Conservation (phyloP, 2,797 vertebrate genomes). For the Florisuga fusca region DNA sequence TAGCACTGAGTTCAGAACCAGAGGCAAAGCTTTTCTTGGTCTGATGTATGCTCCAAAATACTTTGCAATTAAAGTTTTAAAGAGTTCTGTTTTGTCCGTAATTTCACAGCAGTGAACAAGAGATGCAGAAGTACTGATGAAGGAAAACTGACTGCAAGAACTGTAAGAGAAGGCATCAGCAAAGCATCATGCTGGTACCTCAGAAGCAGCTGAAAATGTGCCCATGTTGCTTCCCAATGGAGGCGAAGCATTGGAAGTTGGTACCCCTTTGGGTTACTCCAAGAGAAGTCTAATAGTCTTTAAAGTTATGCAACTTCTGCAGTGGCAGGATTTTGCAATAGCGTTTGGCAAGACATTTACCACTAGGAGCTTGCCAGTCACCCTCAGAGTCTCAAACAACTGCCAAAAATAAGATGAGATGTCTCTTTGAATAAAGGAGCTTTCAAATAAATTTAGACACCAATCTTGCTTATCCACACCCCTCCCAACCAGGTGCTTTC, state of each 20-base stretch:
- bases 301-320: neutral
- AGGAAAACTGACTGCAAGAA: neutral
- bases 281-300: neutral
- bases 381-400: neutral
- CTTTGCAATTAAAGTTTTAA: neutral
- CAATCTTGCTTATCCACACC: neutral
- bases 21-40: neutral
- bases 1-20: neutral
- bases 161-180: neutral
- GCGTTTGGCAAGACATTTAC: neutral
- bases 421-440: slow-evolving; percentile 2
- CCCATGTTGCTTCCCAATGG: rapidly evolving
- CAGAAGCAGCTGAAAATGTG: neutral
- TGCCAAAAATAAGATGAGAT: slow-evolving; percentile 22
- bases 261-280: neutral
- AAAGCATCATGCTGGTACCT: neutral
- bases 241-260: neutral
- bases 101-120: neutral
- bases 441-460: slow-evolving; percentile 8
- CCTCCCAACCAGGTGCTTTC: neutral
- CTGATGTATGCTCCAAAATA: neutral
- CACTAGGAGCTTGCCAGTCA: neutral
- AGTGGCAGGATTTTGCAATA: slow-evolving; percentile 14
- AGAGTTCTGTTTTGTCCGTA: neutral
- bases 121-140: neutral